Evolutionary conservation across 2,888 invertebrate genomes (phyloP), one percentile per base, ranked within the genome.

Genomic region (Griposia aprilina): DNA sequence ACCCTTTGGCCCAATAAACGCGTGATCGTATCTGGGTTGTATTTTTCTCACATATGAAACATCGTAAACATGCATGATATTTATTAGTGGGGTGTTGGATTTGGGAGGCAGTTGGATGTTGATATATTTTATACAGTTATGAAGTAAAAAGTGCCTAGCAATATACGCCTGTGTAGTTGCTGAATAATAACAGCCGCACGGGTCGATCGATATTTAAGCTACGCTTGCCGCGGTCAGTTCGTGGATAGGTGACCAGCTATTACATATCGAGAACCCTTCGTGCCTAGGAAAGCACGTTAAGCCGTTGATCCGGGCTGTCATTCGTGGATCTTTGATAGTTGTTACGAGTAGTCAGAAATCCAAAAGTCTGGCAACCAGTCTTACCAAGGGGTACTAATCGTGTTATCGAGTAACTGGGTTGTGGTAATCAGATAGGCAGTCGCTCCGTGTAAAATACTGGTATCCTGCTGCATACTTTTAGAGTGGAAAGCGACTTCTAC

Each of bases 1-100:
- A 84, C 82, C 87, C 74, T 82, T 84, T 70, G 41, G 41, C 63
- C 73, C 78, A 76, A 87, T 87, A 81, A 85, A 85, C 76, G 79
- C 63, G 67, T 63, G 88, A 87, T 87, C 74, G 69, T 82, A 75
- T 83, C 78, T 63, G 10, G 41, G 74, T 76, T 67, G 63, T 79
- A 85, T 83, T 80, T 87, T 82, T 78, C 81, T 77, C 74, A 74
- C 63, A 41, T 65, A 75, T 74, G 63, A 71, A 76, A 36, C 52
- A 66, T 82, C 78, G 81, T 87, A 83, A 88, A 88, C 66, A 74
- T 80, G 41, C 20, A 36, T 80, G 69, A 80, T 87, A 87, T 84
- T 87, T 87, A 74, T 84, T 66, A 63, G 65, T 20, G 30, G 62
- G 60, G n/a, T 66, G 69, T 66, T 13, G 52, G 50, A 20, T 66